A percentile compares a stretch with the other conserved stretches of the same genome.
phyloP scores from a whole-genome alignment of 1,140 invertebrate genomes.

The Drosophila hydei region DNA sequence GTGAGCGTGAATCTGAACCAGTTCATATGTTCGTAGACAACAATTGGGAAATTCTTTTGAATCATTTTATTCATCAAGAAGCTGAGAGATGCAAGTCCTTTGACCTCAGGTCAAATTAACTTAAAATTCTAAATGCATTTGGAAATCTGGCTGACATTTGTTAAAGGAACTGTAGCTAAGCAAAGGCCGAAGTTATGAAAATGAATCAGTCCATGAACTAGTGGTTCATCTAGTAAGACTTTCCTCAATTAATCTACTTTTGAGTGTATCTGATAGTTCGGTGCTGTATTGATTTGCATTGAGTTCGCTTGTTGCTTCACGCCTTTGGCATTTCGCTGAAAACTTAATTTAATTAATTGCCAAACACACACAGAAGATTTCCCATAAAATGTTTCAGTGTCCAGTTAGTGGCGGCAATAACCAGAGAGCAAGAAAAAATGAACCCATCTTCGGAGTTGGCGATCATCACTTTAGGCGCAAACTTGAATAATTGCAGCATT shows the following conservation, averaged over 20 bases:
- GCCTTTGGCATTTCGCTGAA: slow-evolving; percentile 79
- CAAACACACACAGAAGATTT: slow-evolving; percentile 61
- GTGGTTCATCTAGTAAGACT: not conserved
- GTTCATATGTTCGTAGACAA: too few species aligned
- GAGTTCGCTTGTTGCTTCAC: slow-evolving; percentile 57
- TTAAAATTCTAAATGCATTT: too few species aligned
- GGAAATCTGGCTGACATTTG: too few species aligned
- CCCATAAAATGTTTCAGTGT: slow-evolving; percentile 47
- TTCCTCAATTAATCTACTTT: not conserved
- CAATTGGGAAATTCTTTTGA: too few species aligned
- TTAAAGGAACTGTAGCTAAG: too few species aligned
- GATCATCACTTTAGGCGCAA: slow-evolving; percentile 66
- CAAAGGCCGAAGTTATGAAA: too few species aligned
- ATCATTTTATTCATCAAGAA: too few species aligned
- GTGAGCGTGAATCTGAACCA: too few species aligned
- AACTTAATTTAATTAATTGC: slow-evolving; percentile 82
- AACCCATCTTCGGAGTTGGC: not conserved
- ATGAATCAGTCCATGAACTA: too few species aligned
- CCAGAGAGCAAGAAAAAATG: not conserved
- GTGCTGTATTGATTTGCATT: not conserved
- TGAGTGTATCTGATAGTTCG: slow-evolving; percentile 13
- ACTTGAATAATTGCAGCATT: slow-evolving; percentile 72
- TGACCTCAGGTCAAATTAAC: too few species aligned
- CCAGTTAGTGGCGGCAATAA: slow-evolving; percentile 2
- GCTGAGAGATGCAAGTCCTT: too few species aligned